Base-by-base conservation (phyloP, 2,888 invertebrate species). In the Belgica antarctica region DNA sequence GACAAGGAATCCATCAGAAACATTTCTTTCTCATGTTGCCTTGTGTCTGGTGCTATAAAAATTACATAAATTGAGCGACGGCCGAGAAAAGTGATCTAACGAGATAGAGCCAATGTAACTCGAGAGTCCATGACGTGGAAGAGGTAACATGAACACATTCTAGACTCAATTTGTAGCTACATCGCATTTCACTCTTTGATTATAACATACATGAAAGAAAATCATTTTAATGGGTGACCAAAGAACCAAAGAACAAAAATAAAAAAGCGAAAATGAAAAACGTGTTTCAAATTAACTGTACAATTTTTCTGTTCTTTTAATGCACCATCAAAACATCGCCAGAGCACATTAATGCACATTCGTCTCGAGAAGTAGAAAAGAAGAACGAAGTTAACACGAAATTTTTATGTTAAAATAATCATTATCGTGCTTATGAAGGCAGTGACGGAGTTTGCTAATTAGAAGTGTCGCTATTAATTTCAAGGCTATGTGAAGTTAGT, bases 271-370 rank as follows among this genome's bases (percentile, higher is more conserved):
- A 65, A 65, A 34, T 34, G 34, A 34, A 65, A 65, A 65, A 65
- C 63, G 63, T 65, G 63, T 65, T 46, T 65, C 46, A 65, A 65
- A 65, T 65, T 65, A 65, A 65, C 63, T 65, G 63, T 65, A 46
- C 22, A 52, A 52, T 52, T 52, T 22, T 52, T n/a, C 10, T 25
- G 12, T 46, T 59, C n/a, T 59, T 19, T 52, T 15, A 46, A 3
- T 52, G 52, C 52, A 52, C 59, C 52, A 52, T 52, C 22, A 22
- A 52, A 52, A 52, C 17, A 52, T 52, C 22, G 41, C 52, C 2
- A 52, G 52, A 22, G 52, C 52, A 22, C 52, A 52, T 52, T 52
- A 19, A 52, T 52, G 52, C 52, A 52, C 52, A 52, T 52, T 52
- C 22, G 17, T 52, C 17, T 52, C 22, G 52, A 52, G 22, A 52